Evolutionary conservation across 2,113 vertebrate genomes (phyloP).

Genomic region (Delphinus delphis): DNA sequence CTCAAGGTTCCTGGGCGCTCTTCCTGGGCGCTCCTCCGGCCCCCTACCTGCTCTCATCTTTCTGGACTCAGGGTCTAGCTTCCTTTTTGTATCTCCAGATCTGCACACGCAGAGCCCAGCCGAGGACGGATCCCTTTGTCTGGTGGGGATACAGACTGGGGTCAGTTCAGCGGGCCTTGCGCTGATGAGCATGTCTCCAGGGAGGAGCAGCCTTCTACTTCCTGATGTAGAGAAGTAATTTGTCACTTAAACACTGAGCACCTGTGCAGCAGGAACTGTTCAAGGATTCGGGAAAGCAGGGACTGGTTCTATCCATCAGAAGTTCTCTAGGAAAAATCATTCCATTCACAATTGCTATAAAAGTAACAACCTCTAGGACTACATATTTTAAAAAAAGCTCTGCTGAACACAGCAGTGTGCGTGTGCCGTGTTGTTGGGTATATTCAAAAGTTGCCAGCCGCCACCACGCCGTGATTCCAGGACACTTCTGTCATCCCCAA

Average conservation of each 20-base stretch:
- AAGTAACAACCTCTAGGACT: neutral
- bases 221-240: neutral
- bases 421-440: rapidly evolving
- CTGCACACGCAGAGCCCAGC: neutral
- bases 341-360: neutral
- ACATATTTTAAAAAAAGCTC: neutral
- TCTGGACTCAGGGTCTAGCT: neutral
- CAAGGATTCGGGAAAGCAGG: neutral
- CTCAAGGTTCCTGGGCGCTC: no score
- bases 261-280: neutral
- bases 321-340: neutral
- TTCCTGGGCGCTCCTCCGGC: no score
- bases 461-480: neutral
- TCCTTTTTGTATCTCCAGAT: no score
- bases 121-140: neutral
- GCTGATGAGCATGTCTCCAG: neutral
- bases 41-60: neutral
- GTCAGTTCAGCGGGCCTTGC: neutral
- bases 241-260: neutral
- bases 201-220: neutral
- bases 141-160: no score
- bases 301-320: neutral
- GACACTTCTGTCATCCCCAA: neutral
- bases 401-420: no score
- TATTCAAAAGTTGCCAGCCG: neutral